Base-by-base conservation (phyloP, 37 sponge, comb jelly and placozoan genomes). In the Tethya wilhelma region DNA sequence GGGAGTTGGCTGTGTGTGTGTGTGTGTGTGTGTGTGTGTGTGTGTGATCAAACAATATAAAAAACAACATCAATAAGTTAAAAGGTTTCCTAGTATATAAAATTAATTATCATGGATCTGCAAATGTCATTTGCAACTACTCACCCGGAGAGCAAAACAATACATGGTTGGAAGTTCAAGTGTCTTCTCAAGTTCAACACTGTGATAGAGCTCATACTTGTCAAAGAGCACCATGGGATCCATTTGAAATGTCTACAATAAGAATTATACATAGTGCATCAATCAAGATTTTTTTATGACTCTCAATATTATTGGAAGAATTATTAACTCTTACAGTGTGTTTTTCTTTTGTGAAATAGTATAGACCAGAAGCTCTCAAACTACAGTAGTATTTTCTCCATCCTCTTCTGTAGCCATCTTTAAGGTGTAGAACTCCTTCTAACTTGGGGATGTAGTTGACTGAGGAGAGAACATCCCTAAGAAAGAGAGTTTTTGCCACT, bases 361-460 rank as follows among this genome's bases (percentile, higher is more conserved):
- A 97, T 33, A 97, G 75, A 1, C 98, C 98, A 20, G 98, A 97
- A 32, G 95, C 89, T 26, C 98, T 55, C 38, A 97, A 77, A 22
- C 94, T 94, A 77, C 91, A 89, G 85, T 78, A 97, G 39, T 78
- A 66, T 68, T 91, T 90, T 60, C 89, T 92, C 98, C 98, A 97
- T 9, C 78, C 76, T 79, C 91, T 91, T 83, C 91, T 94, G 74
- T 90, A 81, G 44, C 91, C 95, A 43, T 97, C 98, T 67, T 97
- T 97, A 41, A 94, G 77, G 64, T 87, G 65, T 6, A 97, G 88
- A 23, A 74, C 81, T 0, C 98, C 98, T 60, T 97, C 98, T 9
- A 97, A 30, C 80, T 94, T 90, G 29, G 98, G 98, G 19, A 94
- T 93, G 39, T 92, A 84, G 9, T 81, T 88, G 14, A 79, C 82